Evolutionary conservation across 2,888 invertebrate genomes (phyloP).

Genomic region (Pomacea canaliculata): DNA sequence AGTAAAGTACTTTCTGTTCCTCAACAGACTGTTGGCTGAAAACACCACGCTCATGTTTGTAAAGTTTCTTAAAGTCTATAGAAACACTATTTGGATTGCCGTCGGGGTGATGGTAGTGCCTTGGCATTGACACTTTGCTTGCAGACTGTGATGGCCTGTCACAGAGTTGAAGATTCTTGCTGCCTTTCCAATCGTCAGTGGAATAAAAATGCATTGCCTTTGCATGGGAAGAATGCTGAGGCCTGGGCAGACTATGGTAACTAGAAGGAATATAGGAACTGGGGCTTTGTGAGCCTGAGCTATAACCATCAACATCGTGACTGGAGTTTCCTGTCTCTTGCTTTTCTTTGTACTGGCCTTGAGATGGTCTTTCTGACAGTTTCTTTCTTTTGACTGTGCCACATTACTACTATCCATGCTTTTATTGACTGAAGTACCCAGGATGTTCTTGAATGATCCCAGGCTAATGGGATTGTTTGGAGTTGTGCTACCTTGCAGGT

Average conservation of each 20-base stretch:
- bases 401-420: neutral
- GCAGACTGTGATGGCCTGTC: too few relatives aligned
- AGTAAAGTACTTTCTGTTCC: too few relatives aligned
- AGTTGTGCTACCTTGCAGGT: constrained; percentile 36
- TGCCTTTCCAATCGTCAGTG: too few relatives aligned
- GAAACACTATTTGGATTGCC: too few relatives aligned
- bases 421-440: neutral
- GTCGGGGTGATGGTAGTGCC: too few relatives aligned
- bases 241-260: constrained; percentile 19
- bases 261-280: neutral
- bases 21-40: too few relatives aligned
- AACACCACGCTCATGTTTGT: too few relatives aligned
- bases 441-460: neutral
- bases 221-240: too few relatives aligned
- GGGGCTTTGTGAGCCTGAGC: neutral
- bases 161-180: too few relatives aligned
- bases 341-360: neutral
- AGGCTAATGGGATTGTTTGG: constrained; percentile 1
- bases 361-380: neutral
- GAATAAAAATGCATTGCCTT: too few relatives aligned
- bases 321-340: neutral
- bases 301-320: neutral
- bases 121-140: too few relatives aligned
- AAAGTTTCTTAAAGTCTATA: too few relatives aligned
- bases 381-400: neutral